phyloP scores from a whole-genome alignment of 2,888 invertebrate species.

The Protonemura montana region DNA sequence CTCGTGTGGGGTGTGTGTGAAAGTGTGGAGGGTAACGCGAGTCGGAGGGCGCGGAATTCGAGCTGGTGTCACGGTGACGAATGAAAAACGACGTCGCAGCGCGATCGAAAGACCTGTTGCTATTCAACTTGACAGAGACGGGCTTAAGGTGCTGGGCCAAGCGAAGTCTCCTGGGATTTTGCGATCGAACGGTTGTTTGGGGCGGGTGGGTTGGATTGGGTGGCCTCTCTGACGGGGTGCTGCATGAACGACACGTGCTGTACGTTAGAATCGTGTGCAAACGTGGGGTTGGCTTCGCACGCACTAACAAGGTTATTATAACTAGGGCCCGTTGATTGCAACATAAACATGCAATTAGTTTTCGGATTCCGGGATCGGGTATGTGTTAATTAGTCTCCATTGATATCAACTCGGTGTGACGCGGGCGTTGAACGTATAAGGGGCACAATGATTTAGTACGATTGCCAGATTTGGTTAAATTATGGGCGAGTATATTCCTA shows the following conservation, averaged over 20 bases:
- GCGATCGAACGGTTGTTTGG: not conserved
- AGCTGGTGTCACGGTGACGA: not conserved
- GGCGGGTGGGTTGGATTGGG: not conserved
- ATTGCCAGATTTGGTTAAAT: not conserved
- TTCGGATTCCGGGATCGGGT: not conserved
- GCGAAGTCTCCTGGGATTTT: not conserved
- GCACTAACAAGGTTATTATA: not conserved
- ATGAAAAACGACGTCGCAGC: not conserved
- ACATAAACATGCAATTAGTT: constrained; percentile 12
- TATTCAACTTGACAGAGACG: not conserved
- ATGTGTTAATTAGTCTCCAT: not conserved
- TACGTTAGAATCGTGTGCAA: not conserved
- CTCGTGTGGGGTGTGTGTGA: not conserved
- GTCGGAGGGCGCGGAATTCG: not conserved
- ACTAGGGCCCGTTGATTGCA: not conserved
- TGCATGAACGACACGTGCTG: not conserved
- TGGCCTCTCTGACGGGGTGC: no score
- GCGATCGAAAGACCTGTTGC: constrained; percentile 7
- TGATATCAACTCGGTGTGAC: not conserved
- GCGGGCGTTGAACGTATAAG: not conserved
- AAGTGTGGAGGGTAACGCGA: not conserved
- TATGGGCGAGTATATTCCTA: not conserved
- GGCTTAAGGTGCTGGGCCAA: not conserved
- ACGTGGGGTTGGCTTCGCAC: not conserved
- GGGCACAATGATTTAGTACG: not conserved